Base-by-base conservation (phyloP, 2,888 invertebrate species). In the Polia nebulosa region DNA sequence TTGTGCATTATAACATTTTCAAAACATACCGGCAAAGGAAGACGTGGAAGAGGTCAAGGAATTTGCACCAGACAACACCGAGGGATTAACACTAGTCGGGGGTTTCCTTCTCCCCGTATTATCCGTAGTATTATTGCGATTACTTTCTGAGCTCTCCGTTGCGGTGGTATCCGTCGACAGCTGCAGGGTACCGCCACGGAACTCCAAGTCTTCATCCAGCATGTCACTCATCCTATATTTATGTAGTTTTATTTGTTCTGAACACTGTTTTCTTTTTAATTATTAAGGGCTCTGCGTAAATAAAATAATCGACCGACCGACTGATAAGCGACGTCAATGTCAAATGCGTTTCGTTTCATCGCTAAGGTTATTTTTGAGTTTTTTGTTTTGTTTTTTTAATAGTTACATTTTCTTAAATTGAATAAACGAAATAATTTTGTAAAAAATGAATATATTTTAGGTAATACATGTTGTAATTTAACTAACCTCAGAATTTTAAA, bases 201-300 rank as follows among this genome's bases (percentile, higher is more conserved):
- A 96, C 87, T 96, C 96, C 89, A 91, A 90, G 80, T 96, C 96
- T 39, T 96, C 96, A 52, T 96, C 96, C 61, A 96, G 85, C 76
- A 95, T 85, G 80, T 96, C 94, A 80, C 92, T 89, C 96, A 96
- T 95, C 56, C 27, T 87, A 69, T 72, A 57, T 63, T 59, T 64
- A 49, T 67, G 41, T 70, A 70, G 70, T 61, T 60, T 64, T 36
- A 55, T 63, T 68, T 69, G 63, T 20, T 64, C 29, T 20, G 53
- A 67, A 29, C 69, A 68, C 60, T 78, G 72, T 80, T 76, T 78
- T 65, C 67, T 57, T 53, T 49, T 7, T 52, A 72, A 75, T 34
- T 75, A 67, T 53, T 59, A 53, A 49, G 65, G 32, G 52, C 68
- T 89, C 78, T 86, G 87, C 88, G 88, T 89, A 90, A 92, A 88